A percentile compares a stretch with the other conserved stretches of the same genome.
These are phyloP conservation scores for Caenorhabditis latens DNA, from an alignment of 1,140 invertebrate genomes.

Conservation along the genomic window DNA sequence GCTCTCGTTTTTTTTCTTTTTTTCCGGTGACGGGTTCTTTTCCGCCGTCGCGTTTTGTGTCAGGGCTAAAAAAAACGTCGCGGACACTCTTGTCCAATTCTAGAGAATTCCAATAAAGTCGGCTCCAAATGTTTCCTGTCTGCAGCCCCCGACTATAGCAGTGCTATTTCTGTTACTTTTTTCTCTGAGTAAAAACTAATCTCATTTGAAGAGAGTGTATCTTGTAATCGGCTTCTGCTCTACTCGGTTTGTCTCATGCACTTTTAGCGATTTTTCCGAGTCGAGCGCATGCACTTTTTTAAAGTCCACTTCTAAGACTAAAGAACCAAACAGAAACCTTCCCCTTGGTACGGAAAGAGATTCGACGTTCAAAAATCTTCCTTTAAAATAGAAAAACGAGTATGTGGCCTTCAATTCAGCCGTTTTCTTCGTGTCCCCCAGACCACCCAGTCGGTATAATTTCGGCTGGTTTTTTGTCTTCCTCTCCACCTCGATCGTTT, in stretches of 20 bases:
- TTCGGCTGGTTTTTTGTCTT: neutral
- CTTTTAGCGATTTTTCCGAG: neutral
- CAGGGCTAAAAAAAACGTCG: too few relatives aligned
- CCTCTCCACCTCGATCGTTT: neutral
- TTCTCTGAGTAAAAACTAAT: neutral
- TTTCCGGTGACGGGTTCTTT: too few relatives aligned
- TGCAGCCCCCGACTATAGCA: neutral
- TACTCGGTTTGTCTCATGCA: neutral
- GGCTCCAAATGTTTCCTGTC: neutral
- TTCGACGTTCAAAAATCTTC: neutral
- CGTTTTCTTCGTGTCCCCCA: neutral
- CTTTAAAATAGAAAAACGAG: neutral
- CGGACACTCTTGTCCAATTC: too few relatives aligned
- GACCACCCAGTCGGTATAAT: constrained; percentile 14
- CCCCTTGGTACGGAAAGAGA: neutral
- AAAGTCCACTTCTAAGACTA: neutral
- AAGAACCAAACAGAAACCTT: neutral
- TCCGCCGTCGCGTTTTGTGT: too few relatives aligned
- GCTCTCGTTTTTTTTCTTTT: too few relatives aligned
- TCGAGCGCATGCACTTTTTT: neutral
- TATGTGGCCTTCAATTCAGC: neutral
- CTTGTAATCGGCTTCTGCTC: neutral
- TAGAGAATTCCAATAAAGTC: neutral
- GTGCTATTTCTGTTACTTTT: neutral
- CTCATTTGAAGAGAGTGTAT: neutral